Base-by-base conservation (phyloP, 2,888 invertebrate genomes). In the Graphium colonna region DNA sequence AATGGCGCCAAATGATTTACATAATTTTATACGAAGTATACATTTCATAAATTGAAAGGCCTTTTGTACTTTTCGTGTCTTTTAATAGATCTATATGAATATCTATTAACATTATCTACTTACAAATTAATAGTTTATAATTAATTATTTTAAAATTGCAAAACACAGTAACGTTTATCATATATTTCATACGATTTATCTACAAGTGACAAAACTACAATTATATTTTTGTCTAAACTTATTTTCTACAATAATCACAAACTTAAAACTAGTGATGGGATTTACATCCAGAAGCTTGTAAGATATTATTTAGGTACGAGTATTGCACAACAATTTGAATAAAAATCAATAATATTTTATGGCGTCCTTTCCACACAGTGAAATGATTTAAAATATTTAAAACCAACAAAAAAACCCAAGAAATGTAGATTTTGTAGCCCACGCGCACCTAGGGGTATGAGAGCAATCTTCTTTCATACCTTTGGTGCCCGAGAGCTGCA, bases 1-100 rank as follows among this genome's bases (percentile, higher is more conserved):
- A 86, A 86, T 82, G 85, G 80, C 83, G 75, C 79, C 79, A 75
- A 75, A 65, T 69, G 62, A 82, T 87, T 82, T 79, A 71, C 84
- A 87, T 88, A 85, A 88, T 86, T 80, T 68, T 68, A 62, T 66
- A 65, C 73, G 71, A 81, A 82, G 78, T 75, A 78, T 68, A 64
- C 64, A 65, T 65, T 66, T 65, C 64, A 60, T 63, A 70, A 77
- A 78, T 75, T 80, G 79, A 78, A 82, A 82, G 68, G 69, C 73
- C 17, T 40, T 45, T 26, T 41, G 8, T 41, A 21, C 16, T 54
- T 41, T 45, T 40, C 15, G 16, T 45, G 40, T 50, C 15, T 54
- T 52, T 52, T 50, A 54, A 50, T 49, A 54, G 45, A 41, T 45
- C 45, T 54, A 49, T 41, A 45, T 26, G 13, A 45, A 54, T 50